phyloP scores from a whole-genome alignment of 2,888 invertebrate species.

The Zaprionus lineosus region DNA sequence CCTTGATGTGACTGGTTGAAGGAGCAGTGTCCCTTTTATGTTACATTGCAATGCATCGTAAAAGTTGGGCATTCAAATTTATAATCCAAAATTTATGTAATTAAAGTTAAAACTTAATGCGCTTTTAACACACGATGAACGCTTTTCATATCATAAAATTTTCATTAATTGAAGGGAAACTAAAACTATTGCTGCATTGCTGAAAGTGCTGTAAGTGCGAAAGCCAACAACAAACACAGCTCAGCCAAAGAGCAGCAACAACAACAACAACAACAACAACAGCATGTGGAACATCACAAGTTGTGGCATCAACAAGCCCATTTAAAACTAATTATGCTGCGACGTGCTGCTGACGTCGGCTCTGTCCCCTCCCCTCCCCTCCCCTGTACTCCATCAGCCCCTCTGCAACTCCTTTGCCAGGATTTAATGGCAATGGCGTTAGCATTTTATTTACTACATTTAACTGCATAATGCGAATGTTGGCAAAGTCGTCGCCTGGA shows the following conservation, averaged over 20 bases:
- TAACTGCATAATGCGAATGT: conserved; percentile 68
- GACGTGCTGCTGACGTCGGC: conserved; percentile 59
- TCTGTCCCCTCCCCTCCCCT: too few relatives aligned
- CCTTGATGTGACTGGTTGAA: too few relatives aligned
- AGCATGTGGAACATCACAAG: conserved; percentile 22
- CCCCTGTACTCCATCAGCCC: too few relatives aligned
- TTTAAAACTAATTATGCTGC: conserved; percentile 72
- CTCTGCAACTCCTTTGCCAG: too few relatives aligned
- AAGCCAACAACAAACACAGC: conserved; percentile 8
- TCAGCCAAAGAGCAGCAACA: not conserved
- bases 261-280: conserved; percentile 1
- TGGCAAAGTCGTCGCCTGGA: conserved; percentile 1
- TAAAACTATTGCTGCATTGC: not conserved
- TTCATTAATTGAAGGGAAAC: not conserved
- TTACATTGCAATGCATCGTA: too few relatives aligned
- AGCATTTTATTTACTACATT: conserved; percentile 77
- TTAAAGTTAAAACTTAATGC: too few relatives aligned
- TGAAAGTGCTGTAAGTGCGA: not conserved
- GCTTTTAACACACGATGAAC: too few relatives aligned
- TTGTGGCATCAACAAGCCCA: conserved; percentile 65
- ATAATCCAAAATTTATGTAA: too few relatives aligned
- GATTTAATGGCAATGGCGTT: conserved; percentile 69
- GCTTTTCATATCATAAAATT: too few relatives aligned
- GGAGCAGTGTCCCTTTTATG: too few relatives aligned
- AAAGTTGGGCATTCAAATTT: too few relatives aligned